phyloP scores from a whole-genome alignment of 2,797 vertebrate species.

The Cuniculus paca region DNA sequence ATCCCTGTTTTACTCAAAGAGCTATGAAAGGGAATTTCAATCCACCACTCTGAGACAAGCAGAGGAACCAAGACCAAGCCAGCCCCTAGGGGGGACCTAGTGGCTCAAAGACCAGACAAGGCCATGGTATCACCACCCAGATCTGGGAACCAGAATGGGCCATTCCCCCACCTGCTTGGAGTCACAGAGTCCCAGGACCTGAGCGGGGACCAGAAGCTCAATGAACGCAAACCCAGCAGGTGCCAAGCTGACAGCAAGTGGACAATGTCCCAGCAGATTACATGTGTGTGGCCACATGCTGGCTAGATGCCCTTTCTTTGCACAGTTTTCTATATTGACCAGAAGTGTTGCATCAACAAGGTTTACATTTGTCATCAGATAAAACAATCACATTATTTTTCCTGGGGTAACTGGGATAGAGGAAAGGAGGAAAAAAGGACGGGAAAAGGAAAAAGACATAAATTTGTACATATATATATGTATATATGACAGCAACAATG shows the following conservation, averaged over 20 bases:
- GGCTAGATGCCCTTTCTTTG: background rate
- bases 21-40: background rate
- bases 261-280: background rate
- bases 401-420: no score
- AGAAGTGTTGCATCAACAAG: background rate
- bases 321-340: background rate
- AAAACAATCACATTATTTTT: background rate
- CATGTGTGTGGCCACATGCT: background rate
- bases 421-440: no score
- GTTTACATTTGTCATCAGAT: background rate
- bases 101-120: background rate
- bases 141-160: background rate
- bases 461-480: no score
- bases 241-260: no score
- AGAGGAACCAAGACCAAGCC: no score
- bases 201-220: background rate
- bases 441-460: no score
- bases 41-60: background rate
- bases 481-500: no score
- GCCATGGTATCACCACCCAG: background rate
- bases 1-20: background rate
- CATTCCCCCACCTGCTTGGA: fast-evolving
- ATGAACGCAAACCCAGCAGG: background rate
- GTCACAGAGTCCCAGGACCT: background rate
- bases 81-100: background rate